A percentile compares a stretch with the other conserved stretches of the same genome.
Conservation (phyloP, 2,113 vertebrate species). For the Urocolius indicus region DNA sequence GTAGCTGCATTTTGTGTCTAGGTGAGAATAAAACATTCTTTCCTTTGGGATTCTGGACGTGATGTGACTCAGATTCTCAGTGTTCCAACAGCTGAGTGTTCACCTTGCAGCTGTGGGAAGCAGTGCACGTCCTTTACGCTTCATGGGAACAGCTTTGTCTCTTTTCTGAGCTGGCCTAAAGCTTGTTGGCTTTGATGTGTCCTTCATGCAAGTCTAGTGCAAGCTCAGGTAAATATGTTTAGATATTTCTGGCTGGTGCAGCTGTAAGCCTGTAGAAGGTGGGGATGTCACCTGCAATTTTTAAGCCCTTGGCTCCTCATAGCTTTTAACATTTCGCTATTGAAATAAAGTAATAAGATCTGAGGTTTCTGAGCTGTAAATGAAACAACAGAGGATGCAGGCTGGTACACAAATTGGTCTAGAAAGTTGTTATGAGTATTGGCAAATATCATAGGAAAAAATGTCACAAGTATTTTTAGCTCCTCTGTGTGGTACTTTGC, state of each 20-base stretch:
- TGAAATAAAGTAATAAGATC: background rate
- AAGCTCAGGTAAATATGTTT: background rate
- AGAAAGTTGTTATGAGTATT: background rate
- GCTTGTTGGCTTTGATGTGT: background rate
- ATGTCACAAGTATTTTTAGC: background rate
- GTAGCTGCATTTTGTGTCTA: background rate
- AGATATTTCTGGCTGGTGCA: background rate
- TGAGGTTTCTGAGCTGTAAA: background rate
- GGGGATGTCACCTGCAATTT: background rate
- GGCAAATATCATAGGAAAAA: background rate
- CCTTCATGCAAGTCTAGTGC: background rate
- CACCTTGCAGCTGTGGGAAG: rapidly evolving
- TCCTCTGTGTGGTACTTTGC: background rate
- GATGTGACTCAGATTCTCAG: background rate
- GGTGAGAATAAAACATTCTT: background rate
- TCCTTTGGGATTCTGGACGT: background rate
- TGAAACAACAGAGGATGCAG: background rate
- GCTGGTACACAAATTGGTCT: background rate
- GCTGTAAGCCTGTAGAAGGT: background rate
- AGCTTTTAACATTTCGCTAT: background rate
- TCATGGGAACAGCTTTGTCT: background rate
- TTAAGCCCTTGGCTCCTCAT: background rate
- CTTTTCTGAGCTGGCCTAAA: background rate
- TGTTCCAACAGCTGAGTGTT: rapidly evolving
- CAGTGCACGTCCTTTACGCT: background rate